Conservation (phyloP, 2,113 vertebrate species). For the Colaptes auratus region DNA sequence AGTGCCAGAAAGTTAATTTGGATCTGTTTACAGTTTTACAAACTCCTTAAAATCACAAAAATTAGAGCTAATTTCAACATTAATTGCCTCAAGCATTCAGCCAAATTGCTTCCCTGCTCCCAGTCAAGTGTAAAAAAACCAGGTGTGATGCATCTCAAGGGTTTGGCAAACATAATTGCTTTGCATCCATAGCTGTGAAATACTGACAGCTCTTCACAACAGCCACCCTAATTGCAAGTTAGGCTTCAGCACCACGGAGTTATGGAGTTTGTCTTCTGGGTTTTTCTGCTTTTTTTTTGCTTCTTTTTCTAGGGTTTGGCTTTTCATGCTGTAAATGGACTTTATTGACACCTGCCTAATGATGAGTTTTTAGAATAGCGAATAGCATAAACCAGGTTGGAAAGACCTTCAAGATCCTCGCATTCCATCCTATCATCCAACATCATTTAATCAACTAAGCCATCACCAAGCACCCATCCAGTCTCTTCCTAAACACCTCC, state of each 20-base stretch:
- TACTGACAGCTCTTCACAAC: constrained; percentile 32
- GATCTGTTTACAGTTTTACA: neutral
- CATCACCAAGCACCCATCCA: no score
- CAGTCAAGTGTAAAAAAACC: neutral
- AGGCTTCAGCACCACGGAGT: constrained; percentile 24
- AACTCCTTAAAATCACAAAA: constrained; percentile 27
- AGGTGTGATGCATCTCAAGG: constrained; percentile 28
- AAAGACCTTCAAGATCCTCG: no score
- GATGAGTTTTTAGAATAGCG: neutral
- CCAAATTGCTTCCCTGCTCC: constrained; percentile 46
- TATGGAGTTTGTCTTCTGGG: neutral
- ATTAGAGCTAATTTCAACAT: constrained; percentile 16
- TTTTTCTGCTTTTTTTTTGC: neutral
- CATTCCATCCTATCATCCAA: no score
- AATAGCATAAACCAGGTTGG: no score
- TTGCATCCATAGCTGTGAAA: constrained; percentile 59
- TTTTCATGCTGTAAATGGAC: neutral
- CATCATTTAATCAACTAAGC: no score
- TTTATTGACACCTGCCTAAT: neutral
- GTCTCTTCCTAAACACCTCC: no score
- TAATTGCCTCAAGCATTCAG: constrained; percentile 55
- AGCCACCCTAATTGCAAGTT: constrained; percentile 50
- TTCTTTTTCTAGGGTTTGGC: neutral
- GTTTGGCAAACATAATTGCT: constrained; percentile 54
- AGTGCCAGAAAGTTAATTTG: neutral